Percentiles rank a stretch among this genome's conserved stretches.
These are phyloP conservation scores for Diachrysia chrysitis DNA, from an alignment of 2,888 invertebrate species.

Conservation along the genomic window DNA sequence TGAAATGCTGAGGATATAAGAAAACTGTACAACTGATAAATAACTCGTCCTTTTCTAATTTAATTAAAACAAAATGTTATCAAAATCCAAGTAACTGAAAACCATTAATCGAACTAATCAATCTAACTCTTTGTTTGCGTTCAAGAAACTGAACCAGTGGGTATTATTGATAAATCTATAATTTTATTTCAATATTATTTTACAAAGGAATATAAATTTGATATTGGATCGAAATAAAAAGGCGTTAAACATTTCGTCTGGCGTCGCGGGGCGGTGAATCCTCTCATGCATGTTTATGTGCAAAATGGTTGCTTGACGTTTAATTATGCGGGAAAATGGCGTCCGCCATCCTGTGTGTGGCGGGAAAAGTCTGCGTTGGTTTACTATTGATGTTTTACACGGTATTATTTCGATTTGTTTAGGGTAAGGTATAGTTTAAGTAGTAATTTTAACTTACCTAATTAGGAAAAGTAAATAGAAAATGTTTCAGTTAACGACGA, in stretches of 20 bases:
- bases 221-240: conserved; percentile 52
- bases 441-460: no score
- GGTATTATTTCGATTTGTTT: background rate
- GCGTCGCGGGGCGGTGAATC: conserved; percentile 44
- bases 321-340: conserved; percentile 76
- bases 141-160: conserved; percentile 11
- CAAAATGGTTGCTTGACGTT: conserved; percentile 80
- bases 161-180: conserved; percentile 17
- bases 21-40: no score
- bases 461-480: no score
- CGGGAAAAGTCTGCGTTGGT: conserved; percentile 51
- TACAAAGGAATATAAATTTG: conserved; percentile 38
- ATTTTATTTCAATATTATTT: conserved; percentile 29
- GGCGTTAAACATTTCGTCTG: conserved; percentile 50
- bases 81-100: background rate
- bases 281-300: conserved; percentile 69
- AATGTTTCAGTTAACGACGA: no score
- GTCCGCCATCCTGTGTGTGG: conserved; percentile 43
- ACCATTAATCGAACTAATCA: background rate
- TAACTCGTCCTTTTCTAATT: background rate
- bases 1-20: no score
- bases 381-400: conserved; percentile 36
- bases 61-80: background rate
- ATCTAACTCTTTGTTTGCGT: conserved; percentile 7
- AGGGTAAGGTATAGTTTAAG: background rate